phyloP scores from a whole-genome alignment of 2,113 vertebrate species.

The Harpagus bidentatus region DNA sequence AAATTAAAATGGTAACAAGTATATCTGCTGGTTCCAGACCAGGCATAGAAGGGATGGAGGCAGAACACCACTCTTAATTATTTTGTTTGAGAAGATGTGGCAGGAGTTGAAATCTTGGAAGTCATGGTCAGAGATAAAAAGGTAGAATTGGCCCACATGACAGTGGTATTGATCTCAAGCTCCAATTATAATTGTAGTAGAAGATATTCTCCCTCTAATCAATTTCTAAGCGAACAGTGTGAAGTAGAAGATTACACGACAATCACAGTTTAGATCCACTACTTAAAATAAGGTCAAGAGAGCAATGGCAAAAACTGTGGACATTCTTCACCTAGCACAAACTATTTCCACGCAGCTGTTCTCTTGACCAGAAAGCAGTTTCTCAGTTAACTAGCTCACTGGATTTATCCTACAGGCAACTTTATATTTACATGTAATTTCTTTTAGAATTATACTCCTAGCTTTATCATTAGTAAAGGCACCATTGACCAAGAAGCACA shows the following conservation, averaged over 20 bases:
- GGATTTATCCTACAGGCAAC: neutral
- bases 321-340: neutral
- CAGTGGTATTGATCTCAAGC: neutral
- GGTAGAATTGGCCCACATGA: neutral
- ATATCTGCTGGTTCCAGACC: neutral
- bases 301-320: neutral
- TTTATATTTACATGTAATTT: neutral
- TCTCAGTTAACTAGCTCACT: neutral
- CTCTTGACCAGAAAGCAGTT: neutral
- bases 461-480: neutral
- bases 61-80: neutral
- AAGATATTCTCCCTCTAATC: conserved; percentile 24
- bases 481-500: neutral
- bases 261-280: neutral
- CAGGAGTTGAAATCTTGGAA: neutral
- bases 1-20: neutral
- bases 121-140: neutral
- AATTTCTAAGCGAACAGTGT: neutral
- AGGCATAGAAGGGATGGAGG: neutral
- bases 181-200: neutral
- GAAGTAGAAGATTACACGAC: neutral
- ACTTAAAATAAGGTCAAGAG: neutral
- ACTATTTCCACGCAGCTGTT: neutral
- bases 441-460: neutral
- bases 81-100: neutral